Evolutionary conservation across 2,797 vertebrate genomes (phyloP).

Genomic region (Carapus acus): DNA sequence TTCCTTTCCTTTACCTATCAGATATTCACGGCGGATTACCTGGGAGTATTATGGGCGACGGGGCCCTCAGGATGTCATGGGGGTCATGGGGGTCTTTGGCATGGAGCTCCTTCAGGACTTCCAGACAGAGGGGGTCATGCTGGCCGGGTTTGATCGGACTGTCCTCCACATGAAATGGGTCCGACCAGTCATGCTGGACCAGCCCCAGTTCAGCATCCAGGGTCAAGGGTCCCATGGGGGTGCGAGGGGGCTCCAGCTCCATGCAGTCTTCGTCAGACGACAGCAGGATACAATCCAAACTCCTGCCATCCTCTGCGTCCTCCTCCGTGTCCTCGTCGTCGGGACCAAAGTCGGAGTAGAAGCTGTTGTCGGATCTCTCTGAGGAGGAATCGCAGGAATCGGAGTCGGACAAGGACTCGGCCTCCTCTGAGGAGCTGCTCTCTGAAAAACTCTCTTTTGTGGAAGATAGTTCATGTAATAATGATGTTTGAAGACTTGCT

Average conservation of each 20-base stretch:
- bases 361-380: conserved; percentile 53
- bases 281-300: conserved; percentile 58
- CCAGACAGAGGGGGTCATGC: conserved; percentile 44
- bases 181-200: conserved; percentile 51
- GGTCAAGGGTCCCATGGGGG: conserved; percentile 54
- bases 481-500: background rate
- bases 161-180: conserved; percentile 45
- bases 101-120: conserved; percentile 55
- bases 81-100: conserved; percentile 49
- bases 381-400: conserved; percentile 58
- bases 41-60: conserved; percentile 62
- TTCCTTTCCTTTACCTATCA: no score
- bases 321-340: conserved; percentile 66
- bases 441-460: conserved; percentile 69
- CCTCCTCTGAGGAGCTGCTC: conserved; percentile 73
- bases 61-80: conserved; percentile 55
- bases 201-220: conserved; percentile 67
- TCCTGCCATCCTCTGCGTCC: conserved; percentile 21
- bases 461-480: conserved; percentile 5
- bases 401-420: conserved; percentile 69
- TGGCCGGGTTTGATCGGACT: conserved; percentile 35
- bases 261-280: conserved; percentile 69
- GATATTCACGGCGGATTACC: conserved; percentile 62
- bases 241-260: conserved; percentile 59
- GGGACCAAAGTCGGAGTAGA: conserved; percentile 72